phyloP scores from a whole-genome alignment of 2,888 invertebrate species.

The Drosophila nigritarsus region DNA sequence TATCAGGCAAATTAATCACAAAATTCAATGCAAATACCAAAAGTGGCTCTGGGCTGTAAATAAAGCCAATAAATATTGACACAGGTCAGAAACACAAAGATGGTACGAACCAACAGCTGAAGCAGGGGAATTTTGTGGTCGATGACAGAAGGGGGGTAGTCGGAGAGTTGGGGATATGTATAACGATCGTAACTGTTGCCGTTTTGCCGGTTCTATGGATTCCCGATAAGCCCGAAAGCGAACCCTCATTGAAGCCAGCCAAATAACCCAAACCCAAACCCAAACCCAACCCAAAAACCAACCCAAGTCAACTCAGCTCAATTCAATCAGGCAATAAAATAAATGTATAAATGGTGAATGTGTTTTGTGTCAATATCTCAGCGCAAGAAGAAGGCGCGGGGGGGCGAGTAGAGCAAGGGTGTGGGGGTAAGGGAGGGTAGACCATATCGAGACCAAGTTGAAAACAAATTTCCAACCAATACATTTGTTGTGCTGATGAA shows the following conservation, averaged over 20 bases:
- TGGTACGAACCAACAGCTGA: slow-evolving; percentile 10
- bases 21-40: slow-evolving; percentile 71
- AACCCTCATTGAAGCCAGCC: slow-evolving; percentile 68
- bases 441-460: slow-evolving; percentile 60
- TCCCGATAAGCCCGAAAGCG: slow-evolving; percentile 69
- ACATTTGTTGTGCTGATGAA: slow-evolving; percentile 34
- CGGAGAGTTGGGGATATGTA: slow-evolving; percentile 11
- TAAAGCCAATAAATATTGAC: slow-evolving; percentile 79
- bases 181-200: slow-evolving; percentile 68
- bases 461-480: slow-evolving; percentile 66
- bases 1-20: slow-evolving; percentile 73
- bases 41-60: slow-evolving; percentile 61
- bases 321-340: slow-evolving; percentile 79
- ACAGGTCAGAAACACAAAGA: slow-evolving; percentile 65
- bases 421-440: slow-evolving; percentile 1
- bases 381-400: background rate
- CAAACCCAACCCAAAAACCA: slow-evolving; percentile 39
- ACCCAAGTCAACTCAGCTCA: slow-evolving; percentile 59
- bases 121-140: background rate
- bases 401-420: background rate
- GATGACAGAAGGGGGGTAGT: background rate
- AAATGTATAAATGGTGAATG: slow-evolving; percentile 56
- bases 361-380: slow-evolving; percentile 50
- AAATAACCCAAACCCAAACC: slow-evolving; percentile 27
- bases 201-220: slow-evolving; percentile 50